Base-by-base conservation (phyloP, 2,797 vertebrate species). In the Todus mexicanus region DNA sequence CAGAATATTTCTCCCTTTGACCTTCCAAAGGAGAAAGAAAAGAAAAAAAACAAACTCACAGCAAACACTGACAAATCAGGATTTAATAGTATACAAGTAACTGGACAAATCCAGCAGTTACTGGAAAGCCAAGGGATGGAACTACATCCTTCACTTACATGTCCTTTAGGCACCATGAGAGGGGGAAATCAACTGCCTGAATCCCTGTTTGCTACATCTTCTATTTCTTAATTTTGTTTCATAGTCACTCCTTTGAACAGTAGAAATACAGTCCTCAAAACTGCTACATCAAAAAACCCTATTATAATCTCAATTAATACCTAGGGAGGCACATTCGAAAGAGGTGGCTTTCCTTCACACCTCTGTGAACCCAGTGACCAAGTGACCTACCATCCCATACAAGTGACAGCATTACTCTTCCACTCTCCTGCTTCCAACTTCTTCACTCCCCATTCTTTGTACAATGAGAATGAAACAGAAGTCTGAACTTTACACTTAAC, bases 381-480 rank as follows among this genome's bases (percentile, higher is more conserved):
- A 83, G 11, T 37, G 45, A 91, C 72, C 72, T 43, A 80, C n/a
- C n/a, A 61, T 43, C 65, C 10, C 4, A 4, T 31, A 50, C 42
- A 51, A 81, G n/a, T 5, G 45, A 68, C 29, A 72, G 82, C 47
- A 59, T 13, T 57, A 23, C 40, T 87, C 22, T 42, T 90, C 74
- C 69, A 61, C 12, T 71, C 11, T 60, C 50, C 65, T 69, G 8
- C 42, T 47, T 92, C 40, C 60, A 87, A 23, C 25, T 68, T 35
- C 38, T 75, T 57, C 45, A 60, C 18, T 22, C 40, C 27, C 47
- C 26, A 63, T 31, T 29, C 59, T 88, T 82, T 56, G 54, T 59
- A 65, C 16, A 75, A 21, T 54, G 78, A 78, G 59, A 75, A 93
- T 45, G 66, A 94, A 95, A 93, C 73, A 75, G 89, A 93, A 96